Evolutionary conservation across 2,113 vertebrate species (phyloP).

Genomic region (Sinocyclocheilus rhinocerous): DNA sequence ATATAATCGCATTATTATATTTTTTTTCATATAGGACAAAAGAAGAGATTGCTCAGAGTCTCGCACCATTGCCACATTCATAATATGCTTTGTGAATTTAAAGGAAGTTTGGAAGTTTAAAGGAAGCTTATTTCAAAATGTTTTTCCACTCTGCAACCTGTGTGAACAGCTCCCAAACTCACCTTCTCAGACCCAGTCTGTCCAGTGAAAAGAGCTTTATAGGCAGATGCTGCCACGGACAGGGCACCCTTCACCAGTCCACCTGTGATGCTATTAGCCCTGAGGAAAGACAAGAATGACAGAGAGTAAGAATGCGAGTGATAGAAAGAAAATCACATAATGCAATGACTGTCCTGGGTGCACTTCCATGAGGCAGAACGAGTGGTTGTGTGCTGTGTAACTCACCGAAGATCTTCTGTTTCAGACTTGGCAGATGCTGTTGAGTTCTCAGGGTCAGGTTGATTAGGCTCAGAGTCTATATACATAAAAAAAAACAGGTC

Average conservation of each 20-base stretch:
- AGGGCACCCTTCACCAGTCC: conserved; percentile 91
- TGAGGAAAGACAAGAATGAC: conserved; percentile 1
- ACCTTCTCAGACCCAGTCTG: conserved; percentile 84
- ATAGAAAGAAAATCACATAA: not conserved
- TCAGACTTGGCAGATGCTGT: conserved; percentile 49
- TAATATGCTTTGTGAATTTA: not conserved
- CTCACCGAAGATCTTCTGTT: conserved; percentile 61
- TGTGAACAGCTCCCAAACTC: not conserved
- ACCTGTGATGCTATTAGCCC: conserved; percentile 82
- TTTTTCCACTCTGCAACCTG: not conserved
- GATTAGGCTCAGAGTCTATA: conserved; percentile 35
- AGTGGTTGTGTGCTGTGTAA: not conserved
- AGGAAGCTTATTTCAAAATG: not conserved
- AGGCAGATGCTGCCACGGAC: conserved; percentile 92
- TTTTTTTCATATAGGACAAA: not conserved
- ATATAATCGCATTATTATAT: not conserved
- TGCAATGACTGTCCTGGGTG: not conserved
- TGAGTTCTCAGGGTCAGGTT: conserved; percentile 41
- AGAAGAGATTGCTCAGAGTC: not conserved
- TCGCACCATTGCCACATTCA: not conserved
- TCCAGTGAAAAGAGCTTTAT: conserved; percentile 94
- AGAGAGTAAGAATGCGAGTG: not conserved
- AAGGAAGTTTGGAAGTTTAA: no score
- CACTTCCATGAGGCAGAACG: not conserved
- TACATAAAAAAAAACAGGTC: not conserved